Conservation (phyloP, 1,140 invertebrate genomes). For the Drosophila athabasca region DNA sequence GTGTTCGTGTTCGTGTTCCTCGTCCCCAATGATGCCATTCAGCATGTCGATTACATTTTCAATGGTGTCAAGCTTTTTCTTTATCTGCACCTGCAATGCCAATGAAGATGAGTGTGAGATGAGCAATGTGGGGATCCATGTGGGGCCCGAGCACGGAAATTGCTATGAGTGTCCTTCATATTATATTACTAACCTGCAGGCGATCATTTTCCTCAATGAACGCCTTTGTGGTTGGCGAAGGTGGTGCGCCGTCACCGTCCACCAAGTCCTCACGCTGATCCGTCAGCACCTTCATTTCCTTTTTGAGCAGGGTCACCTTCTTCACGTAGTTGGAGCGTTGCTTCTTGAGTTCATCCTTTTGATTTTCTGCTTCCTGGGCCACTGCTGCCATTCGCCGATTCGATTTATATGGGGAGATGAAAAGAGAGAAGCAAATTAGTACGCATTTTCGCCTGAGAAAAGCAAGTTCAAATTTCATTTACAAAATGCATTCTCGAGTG, state of each 20-base stretch:
- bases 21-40: slow-evolving; percentile 88
- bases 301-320: slow-evolving; percentile 88
- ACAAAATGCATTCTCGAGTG: slow-evolving; percentile 78
- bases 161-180: too few species aligned
- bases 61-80: slow-evolving; percentile 92
- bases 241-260: slow-evolving; percentile 84
- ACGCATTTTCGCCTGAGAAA: slow-evolving; percentile 39
- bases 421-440: slow-evolving; percentile 49
- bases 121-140: too few species aligned
- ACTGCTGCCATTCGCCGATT: slow-evolving; percentile 85
- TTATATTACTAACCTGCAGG: slow-evolving; percentile 86
- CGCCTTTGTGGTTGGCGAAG: slow-evolving; percentile 87
- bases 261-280: slow-evolving; percentile 90
- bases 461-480: slow-evolving; percentile 77
- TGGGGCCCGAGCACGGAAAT: too few species aligned
- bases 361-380: slow-evolving; percentile 91
- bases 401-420: slow-evolving; percentile 32
- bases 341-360: slow-evolving; percentile 90
- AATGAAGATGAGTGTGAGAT: neutral
- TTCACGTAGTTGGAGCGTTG: slow-evolving; percentile 91
- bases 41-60: slow-evolving; percentile 93
- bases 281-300: slow-evolving; percentile 90
- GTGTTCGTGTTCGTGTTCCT: slow-evolving; percentile 38
- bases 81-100: slow-evolving; percentile 88
- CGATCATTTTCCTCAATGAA: slow-evolving; percentile 92